These are phyloP conservation scores for Acromyrmex heyeri DNA, from an alignment of 1,140 invertebrate species.

Conservation along the genomic window DNA sequence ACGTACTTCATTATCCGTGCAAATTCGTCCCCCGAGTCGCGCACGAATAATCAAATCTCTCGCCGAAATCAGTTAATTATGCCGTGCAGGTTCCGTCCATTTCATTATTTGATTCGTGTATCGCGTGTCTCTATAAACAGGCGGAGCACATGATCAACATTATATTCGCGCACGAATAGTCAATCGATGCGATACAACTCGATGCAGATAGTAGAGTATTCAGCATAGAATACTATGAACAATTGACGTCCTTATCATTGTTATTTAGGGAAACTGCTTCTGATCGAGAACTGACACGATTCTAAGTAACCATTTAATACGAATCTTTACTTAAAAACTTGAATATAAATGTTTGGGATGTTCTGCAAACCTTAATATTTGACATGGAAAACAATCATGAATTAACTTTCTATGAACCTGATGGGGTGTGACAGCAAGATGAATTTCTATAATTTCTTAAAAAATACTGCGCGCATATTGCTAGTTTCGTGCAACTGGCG, in stretches of 20 bases:
- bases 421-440: too few species aligned
- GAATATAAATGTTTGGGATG: neutral
- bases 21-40: slow-evolving; percentile 33
- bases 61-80: slow-evolving; percentile 58
- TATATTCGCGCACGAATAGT: slow-evolving; percentile 38
- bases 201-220: neutral
- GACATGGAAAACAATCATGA: too few species aligned
- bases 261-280: neutral
- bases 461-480: too few species aligned
- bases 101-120: slow-evolving; percentile 56
- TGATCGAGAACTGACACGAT: neutral
- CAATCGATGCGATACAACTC: slow-evolving; percentile 13
- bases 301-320: neutral
- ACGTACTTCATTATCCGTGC: slow-evolving; percentile 39
- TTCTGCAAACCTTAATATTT: too few species aligned
- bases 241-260: slow-evolving; percentile 32
- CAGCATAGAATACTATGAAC: neutral
- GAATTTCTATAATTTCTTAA: too few species aligned
- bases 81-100: slow-evolving; percentile 6
- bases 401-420: too few species aligned
- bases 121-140: slow-evolving; percentile 41
- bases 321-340: neutral
- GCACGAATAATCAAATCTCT: slow-evolving; percentile 24
- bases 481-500: too few species aligned
- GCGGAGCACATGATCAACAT: slow-evolving; percentile 40